Evolutionary conservation across 2,797 vertebrate species (phyloP), one percentile per base, ranked within the genome.

Genomic region (Paramormyrops hopkinsi): DNA sequence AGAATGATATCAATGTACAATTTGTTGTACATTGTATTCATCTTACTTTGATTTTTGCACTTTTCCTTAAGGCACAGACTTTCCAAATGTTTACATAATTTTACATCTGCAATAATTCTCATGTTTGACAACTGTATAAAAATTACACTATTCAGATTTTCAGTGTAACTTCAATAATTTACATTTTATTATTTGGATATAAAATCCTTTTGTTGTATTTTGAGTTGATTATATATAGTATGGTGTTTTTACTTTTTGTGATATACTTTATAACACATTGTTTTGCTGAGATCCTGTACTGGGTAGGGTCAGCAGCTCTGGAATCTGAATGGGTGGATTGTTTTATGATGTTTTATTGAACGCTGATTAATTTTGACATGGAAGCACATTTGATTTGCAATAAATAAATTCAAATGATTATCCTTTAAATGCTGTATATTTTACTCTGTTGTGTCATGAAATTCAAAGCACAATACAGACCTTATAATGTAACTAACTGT

Each of bases 81-180:
- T 88, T 88, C 22, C 14, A 62, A 88, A 29, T 90, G 44, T 65
- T 86, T 69, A 83, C 51, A 48, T 86, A 56, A 41, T 62, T 90
- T 41, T 59, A 54, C 12, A 48, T 85, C 44, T 90, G 89, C 86
- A 65, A 62, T 90, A 90, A 88, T 59, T 7, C 19, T 84, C 33
- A 41, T 83, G 29, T 82, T 88, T 83, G 1, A 83, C 69, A 12
- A 12, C 51, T 62, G 37, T 69, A n/a, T 12, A 88, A 62, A 90
- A 19, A 84, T 53, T 69, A 88, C 89, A 90, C 89, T 90, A 88
- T 90, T 90, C 22, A 22, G n/a, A 56, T 83, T 46, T 82, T 29
- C 84, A 51, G 25, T 19, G 46, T 41, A 59, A 62, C 54, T 59
- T 87, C 86, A 11, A 4, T 56, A 37, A 87, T 41, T 59, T 87